Base-by-base conservation (phyloP, 2,113 vertebrate species). In the Sterna hirundo region DNA sequence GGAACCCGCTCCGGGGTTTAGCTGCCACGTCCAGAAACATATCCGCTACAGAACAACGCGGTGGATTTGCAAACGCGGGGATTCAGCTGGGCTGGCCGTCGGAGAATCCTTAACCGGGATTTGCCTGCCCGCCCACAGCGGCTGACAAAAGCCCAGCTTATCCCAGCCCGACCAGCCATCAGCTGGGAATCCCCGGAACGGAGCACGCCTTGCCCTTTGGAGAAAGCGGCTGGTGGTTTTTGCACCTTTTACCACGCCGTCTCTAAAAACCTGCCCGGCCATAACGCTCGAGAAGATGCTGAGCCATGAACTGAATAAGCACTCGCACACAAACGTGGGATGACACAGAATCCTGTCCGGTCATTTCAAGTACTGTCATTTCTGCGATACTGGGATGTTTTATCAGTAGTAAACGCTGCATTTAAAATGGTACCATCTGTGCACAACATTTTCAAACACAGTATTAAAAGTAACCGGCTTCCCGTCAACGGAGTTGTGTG, bases 161-260 rank as follows among this genome's bases (percentile, higher is more conserved):
- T 8, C 55, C 44, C 5, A 0, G 22, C 26, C 9, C 1, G 0
- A 15, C 25, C 54, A 13, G n/a, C 52, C 21, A 5, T 4, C 38
- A 13, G n/a, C 46, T 13, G 21, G 12, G 61, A 60, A 49, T 4
- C 20, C 32, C 29, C 4, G 5, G 52, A 52, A 71, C 40, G 55
- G 46, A 36, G 46, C 1, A 61, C 2, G 5, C n/a, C n/a, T 2
- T 11, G 20, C 7, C 27, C 51, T 25, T 5, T 3, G 14, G 57
- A 44, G 23, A 62, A 25, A 34, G 7, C 0, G 4, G 38, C 8
- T 21, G 14, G 20, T 5, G 4, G 38, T 4, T 55, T 55, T 26
- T 52, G 38, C n/a, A 66, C 47, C 29, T 44, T 44, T 32, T 7
- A 17, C 38, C 3, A 1, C 1, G 1, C 68, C 52, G 0, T 3